Evolutionary conservation across 37 sponge, comb jelly and placozoan genomes (phyloP).

Genomic region (Bolinopsis microptera): DNA sequence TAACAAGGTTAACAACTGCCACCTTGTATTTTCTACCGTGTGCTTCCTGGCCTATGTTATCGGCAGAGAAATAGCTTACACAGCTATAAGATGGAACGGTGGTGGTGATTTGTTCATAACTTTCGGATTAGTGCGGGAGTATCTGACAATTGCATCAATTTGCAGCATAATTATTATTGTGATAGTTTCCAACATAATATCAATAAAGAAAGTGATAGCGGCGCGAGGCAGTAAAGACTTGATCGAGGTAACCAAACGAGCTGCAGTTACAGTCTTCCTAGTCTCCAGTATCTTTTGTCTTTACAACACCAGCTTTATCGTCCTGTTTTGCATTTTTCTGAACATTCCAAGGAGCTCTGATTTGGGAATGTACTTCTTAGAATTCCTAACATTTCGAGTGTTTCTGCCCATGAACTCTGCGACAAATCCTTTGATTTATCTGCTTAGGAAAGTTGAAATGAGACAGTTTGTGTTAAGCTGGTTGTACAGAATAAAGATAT

Average conservation of each 20-base stretch:
- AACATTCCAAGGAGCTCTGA: background rate
- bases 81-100: background rate
- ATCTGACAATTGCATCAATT: background rate
- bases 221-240: background rate
- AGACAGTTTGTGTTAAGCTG: background rate
- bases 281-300: background rate
- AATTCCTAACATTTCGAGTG: background rate
- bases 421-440: background rate
- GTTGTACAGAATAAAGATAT: background rate
- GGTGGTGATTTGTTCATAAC: background rate
- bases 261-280: background rate
- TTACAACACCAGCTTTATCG: background rate
- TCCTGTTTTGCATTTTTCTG: background rate
- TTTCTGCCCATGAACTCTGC: constrained; percentile 24
- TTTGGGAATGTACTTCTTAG: background rate
- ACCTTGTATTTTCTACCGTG: background rate
- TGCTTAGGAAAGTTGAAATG: background rate
- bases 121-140: background rate
- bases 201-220: background rate
- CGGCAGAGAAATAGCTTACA: background rate
- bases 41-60: background rate
- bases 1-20: background rate
- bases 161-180: background rate
- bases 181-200: background rate
- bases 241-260: background rate